Base-by-base conservation (phyloP, 2,797 vertebrate species). In the Lateolabrax maculatus region DNA sequence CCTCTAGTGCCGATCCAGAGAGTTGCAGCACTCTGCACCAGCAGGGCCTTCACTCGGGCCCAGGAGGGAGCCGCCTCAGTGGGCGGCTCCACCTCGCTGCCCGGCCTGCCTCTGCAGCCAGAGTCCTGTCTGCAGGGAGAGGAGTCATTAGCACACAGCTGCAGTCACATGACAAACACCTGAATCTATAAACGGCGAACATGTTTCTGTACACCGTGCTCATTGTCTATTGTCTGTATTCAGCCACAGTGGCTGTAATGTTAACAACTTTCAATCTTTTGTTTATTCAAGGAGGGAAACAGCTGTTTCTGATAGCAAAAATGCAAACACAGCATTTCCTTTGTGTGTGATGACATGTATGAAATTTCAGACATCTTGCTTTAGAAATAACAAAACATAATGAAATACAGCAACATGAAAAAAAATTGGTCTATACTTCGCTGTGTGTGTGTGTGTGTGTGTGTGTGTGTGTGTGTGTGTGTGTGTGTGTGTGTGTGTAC, bases 1-100 rank as follows among this genome's bases (percentile, higher is more conserved):
- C 97, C 97, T 56, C 97, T 96, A 5, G 97, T 99, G 61, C 97
- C 97, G 27, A 99, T 93, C 98, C 98, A 99, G 66, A 99, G 93
- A 0, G 96, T 94, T 1, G 95, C 94, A n/a, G 96, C 91, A 63
- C 95, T 96, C 90, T 98, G 98, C 64, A 99, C 93, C 82, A 96
- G 95, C 81, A 99, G 94, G 16, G 96, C 93, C 92, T 98, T 99
- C 63, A 99, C 97, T 64, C 93, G 86, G 72, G 96, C 96, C 80
- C 94, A 95, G 86, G 96, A 94, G 3, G 90, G 74, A 12, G 95
- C 62, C 6, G 65, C 74, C 9, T 93, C 89, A 0, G 31, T 9
- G 29, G 71, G 51, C 23, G 6, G 57, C 29, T 90, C 92, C 11
- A 4, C 84, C 19, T 66, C 90, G 39, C 92, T 90, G 49, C 80